phyloP scores from a whole-genome alignment of 2,888 invertebrate species.

The Cantharis rufa region DNA sequence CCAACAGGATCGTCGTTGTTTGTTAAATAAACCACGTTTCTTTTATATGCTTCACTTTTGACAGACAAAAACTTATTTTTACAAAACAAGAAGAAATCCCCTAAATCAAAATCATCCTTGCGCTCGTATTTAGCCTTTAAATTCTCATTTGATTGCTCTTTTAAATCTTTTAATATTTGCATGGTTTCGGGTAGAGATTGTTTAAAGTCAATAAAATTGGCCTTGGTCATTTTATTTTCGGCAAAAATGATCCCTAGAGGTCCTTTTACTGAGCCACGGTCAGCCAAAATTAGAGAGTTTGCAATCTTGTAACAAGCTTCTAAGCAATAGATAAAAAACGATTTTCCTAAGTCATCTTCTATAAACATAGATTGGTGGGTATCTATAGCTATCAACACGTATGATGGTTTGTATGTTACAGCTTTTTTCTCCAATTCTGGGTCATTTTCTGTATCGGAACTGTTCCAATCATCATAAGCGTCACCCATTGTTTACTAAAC shows the following conservation, averaged over 20 bases:
- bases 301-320: constrained; percentile 13
- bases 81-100: constrained; percentile 24
- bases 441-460: constrained; percentile 6
- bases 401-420: constrained; percentile 17
- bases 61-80: constrained; percentile 18
- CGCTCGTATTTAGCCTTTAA: constrained; percentile 16
- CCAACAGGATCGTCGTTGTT: constrained; percentile 22
- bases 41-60: constrained; percentile 18
- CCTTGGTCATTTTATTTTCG: constrained; percentile 11
- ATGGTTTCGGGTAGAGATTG: constrained; percentile 14
- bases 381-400: constrained; percentile 21
- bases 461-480: constrained; percentile 18
- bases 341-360: neutral
- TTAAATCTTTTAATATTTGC: constrained; percentile 11
- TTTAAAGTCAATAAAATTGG: constrained; percentile 20
- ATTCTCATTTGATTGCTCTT: neutral
- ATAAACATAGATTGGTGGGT: constrained; percentile 24
- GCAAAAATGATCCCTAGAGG: constrained; percentile 21
- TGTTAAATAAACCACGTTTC: constrained; percentile 22
- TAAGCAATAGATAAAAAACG: constrained; percentile 13
- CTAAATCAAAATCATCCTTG: constrained; percentile 21
- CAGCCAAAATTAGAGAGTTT: constrained; percentile 11
- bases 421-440: neutral
- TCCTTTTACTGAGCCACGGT: constrained; percentile 7
- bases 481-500: constrained; percentile 9